phyloP scores from a whole-genome alignment of 2,888 invertebrate species.

The Lycia hirtaria region DNA sequence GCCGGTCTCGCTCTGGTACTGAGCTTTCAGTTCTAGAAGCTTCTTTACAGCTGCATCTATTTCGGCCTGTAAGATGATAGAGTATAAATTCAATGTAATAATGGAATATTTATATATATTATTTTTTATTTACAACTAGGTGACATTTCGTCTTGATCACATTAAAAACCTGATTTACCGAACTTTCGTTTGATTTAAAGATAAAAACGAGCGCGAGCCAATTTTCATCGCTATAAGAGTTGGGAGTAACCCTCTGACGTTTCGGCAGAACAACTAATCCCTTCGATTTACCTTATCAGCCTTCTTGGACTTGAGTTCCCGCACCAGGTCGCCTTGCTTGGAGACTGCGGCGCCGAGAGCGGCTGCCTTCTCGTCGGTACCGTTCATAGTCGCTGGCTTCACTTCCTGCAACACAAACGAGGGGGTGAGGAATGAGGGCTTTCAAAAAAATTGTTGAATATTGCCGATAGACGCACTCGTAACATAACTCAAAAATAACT shows the following conservation, averaged over 20 bases:
- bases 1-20: constrained; percentile 87
- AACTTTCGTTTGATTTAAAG: too few species aligned
- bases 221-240: too few species aligned
- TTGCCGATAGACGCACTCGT: too few species aligned
- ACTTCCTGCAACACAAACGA: constrained; percentile 26
- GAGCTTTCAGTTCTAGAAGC: constrained; percentile 86
- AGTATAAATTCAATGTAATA: constrained; percentile 1
- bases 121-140: too few species aligned
- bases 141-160: too few species aligned
- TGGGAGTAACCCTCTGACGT: too few species aligned
- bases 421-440: too few species aligned
- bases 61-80: constrained; percentile 53
- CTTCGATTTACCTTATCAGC: constrained; percentile 88
- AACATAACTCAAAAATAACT: too few species aligned
- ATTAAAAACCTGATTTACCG: too few species aligned
- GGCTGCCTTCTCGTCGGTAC: constrained; percentile 51
- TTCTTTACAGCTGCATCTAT: constrained; percentile 86
- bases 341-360: constrained; percentile 72
- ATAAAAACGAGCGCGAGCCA: not conserved
- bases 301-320: constrained; percentile 89
- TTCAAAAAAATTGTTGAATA: too few species aligned
- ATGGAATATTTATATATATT: too few species aligned
- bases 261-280: too few species aligned
- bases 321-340: constrained; percentile 88
- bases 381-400: constrained; percentile 53